Base-by-base conservation (phyloP, 2,797 vertebrate genomes). In the Chrysolophus pictus region DNA sequence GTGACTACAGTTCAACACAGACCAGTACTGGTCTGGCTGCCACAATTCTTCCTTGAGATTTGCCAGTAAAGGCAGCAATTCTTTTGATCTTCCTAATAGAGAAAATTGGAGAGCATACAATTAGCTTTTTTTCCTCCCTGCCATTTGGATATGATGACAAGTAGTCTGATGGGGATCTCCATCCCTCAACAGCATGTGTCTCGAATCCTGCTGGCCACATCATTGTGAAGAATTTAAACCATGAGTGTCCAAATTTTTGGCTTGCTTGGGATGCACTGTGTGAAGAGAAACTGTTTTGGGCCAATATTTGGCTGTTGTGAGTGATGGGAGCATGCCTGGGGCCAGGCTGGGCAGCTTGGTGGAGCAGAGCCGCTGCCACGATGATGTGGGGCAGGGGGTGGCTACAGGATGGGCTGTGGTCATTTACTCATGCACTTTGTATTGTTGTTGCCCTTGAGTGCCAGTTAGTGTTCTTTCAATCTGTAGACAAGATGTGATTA, bases 1-100 rank as follows among this genome's bases (percentile, higher is more conserved):
- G 91, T 95, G 88, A 95, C 80, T 94, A 95, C 88, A 71, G 83
- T 93, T 96, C 92, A 94, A 82, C 96, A 93, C 72, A 96, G 91
- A 91, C 89, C 91, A 87, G 92, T 79, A 91, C 71, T 91, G 55
- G 86, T 95, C 95, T 90, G 85, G 94, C 85, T 87, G 93, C 95
- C 92, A 88, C 37, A 82, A 95, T 73, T 93, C 91, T 91, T 94
- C 97, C 88, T 84, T 83, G 80, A 96, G 94, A 96, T 97, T 97
- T 97, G 69, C 90, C 93, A 97, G 94, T 90, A 96, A 96, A 85
- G 82, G 78, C 87, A 90, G 93, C 84, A 84, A 95, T 91, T 92
- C 96, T 94, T 97, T 97, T 97, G 96, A 96, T 97, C 96, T 93
- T 96, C 77, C 84, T 96, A 93, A 96, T 9, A 87, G 88, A 96